Evolutionary conservation across 2,797 vertebrate genomes (phyloP).

Genomic region (Siniperca obscura): DNA sequence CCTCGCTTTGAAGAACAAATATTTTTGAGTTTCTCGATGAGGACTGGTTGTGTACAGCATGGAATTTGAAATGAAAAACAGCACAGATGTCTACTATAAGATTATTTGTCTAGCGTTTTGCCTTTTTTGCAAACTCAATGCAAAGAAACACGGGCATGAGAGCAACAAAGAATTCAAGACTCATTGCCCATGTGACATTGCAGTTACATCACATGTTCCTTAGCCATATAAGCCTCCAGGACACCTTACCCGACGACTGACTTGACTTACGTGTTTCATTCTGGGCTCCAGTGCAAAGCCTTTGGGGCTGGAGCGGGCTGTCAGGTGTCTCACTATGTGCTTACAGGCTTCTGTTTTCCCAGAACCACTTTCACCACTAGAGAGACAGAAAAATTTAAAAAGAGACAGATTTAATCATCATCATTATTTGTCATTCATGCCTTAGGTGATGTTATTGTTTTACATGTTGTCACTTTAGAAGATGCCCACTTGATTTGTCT

Average conservation of each 20-base stretch:
- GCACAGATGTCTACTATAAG: background rate
- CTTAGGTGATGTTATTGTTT: background rate
- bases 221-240: constrained; percentile 4
- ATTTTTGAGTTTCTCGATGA: constrained; percentile 2
- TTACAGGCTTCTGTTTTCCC: constrained; percentile 94
- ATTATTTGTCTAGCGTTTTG: background rate
- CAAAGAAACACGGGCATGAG: background rate
- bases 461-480: background rate
- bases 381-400: constrained; percentile 41
- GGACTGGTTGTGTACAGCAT: background rate
- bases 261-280: constrained; percentile 92
- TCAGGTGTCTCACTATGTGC: constrained; percentile 92
- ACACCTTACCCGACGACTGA: background rate
- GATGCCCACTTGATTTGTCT: background rate
- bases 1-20: constrained; percentile 3
- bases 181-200: background rate
- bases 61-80: constrained; percentile 10
- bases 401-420: constrained; percentile 1
- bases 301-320: constrained; percentile 86
- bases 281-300: constrained; percentile 86
- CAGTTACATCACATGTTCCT: constrained; percentile 7
- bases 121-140: background rate
- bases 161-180: constrained; percentile 7
- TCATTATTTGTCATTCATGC: background rate
- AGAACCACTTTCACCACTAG: constrained; percentile 95